phyloP scores from a whole-genome alignment of 2,113 vertebrate genomes.

The Steatornis caripensis region DNA sequence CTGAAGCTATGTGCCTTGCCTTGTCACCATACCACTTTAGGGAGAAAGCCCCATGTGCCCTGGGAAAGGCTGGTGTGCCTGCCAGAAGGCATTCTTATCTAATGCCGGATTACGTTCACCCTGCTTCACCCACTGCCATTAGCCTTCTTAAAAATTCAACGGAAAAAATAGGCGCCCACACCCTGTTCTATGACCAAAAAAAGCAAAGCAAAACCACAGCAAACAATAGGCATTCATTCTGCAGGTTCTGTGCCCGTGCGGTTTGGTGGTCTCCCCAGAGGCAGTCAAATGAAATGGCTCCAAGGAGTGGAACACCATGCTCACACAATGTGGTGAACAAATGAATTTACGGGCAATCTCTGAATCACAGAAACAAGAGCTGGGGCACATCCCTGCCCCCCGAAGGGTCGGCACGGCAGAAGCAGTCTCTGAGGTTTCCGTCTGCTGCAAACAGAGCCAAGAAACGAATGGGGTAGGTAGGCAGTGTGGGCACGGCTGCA shows the following conservation, averaged over 20 bases:
- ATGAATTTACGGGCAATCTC: background rate
- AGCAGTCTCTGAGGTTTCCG: background rate
- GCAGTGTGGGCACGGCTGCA: fast-evolving
- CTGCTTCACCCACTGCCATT: background rate
- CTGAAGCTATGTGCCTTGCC: background rate
- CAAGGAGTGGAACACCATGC: background rate
- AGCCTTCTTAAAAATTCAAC: background rate
- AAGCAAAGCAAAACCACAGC: background rate
- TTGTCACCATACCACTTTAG: background rate
- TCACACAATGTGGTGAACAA: background rate
- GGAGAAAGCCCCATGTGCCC: background rate
- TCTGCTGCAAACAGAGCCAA: background rate
- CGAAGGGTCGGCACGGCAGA: fast-evolving
- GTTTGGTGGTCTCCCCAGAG: background rate
- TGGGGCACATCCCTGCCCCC: background rate
- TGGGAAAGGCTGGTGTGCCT: background rate
- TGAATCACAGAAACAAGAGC: background rate
- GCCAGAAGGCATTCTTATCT: background rate
- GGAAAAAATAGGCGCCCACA: slow-evolving; percentile 40
- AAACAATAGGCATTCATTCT: slow-evolving; percentile 58
- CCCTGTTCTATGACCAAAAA: slow-evolving; percentile 10
- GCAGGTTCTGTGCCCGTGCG: background rate
- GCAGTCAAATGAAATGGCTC: background rate
- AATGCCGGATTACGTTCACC: background rate
- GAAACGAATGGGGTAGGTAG: background rate